Evolutionary conservation across 92 coral and sea anemone genomes (phyloP).

Genomic region (Paramuricea clavata): DNA sequence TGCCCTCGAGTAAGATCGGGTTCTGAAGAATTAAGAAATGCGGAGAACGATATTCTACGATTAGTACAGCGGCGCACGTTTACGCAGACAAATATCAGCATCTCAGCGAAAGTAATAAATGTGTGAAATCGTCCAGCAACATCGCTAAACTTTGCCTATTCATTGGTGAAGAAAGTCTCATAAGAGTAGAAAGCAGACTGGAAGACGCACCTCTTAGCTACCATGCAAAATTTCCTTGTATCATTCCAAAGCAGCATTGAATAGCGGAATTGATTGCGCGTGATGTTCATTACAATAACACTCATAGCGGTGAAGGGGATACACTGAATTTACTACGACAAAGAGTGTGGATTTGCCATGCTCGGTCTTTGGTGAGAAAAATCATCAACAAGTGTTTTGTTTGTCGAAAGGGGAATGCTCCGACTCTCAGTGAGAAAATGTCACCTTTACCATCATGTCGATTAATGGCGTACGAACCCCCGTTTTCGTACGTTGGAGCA

Average conservation of each 20-base stretch:
- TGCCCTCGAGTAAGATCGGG: background rate
- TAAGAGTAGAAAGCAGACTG: background rate
- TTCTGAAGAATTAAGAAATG: background rate
- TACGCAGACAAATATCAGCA: background rate
- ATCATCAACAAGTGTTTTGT: constrained; percentile 52
- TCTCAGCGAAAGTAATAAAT: background rate
- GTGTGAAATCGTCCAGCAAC: background rate
- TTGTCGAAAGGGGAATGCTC: constrained; percentile 62
- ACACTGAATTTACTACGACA: constrained; percentile 45
- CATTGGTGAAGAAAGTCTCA: background rate
- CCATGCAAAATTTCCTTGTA: background rate
- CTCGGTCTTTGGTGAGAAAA: constrained; percentile 52
- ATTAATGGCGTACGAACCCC: constrained; percentile 58
- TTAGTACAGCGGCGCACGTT: background rate
- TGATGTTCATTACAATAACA: background rate
- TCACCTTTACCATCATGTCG: constrained; percentile 62
- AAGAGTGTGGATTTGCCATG: constrained; percentile 53
- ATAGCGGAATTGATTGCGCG: background rate
- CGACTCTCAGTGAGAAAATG: constrained; percentile 55
- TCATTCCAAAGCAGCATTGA: background rate
- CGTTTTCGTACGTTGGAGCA: constrained; percentile 58
- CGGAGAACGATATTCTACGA: background rate
- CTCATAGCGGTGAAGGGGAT: constrained; percentile 56
- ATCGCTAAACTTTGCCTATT: background rate
- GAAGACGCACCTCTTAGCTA: background rate